Base-by-base conservation (phyloP, 2,797 vertebrate genomes). In the Aulostomus chinensis region DNA sequence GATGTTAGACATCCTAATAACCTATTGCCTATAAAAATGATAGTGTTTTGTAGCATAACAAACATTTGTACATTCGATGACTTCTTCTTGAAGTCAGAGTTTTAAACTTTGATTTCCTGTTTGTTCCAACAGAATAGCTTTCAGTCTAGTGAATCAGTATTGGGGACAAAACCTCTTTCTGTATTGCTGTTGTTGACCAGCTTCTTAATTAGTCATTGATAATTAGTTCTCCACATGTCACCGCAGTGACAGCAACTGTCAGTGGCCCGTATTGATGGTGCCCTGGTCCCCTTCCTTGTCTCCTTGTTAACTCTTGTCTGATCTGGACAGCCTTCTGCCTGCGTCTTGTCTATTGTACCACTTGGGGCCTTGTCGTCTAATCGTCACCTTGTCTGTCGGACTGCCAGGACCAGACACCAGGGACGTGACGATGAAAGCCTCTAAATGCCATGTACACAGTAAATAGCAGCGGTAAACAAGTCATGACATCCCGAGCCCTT, bases 201-300 rank as follows among this genome's bases (percentile, higher is more conserved):
- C 76, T 91, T 90, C 90, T 93, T 96, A 95, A 97, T 96, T 97
- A 96, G 92, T 36, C 93, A 94, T 92, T 94, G 93, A 93, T 97
- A 96, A 97, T 96, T 94, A 92, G 92, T 85, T 92, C 88, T 73
- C 91, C 91, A 9, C 18, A 89, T 96, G 93, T 94, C 94, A 93
- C 87, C 84, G 86, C 78, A 79, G 89, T 90, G 93, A 93, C 91
- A 92, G 91, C 90, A 85, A 64, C 92, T 94, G 93, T 88, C 91
- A 90, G 59, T 82, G 78, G 74, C 67, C 76, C 41, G 53, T 91
- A 91, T 92, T 88, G 90, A 92, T 90, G 88, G 58, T 75, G 76
- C 29, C 55, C 83, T 86, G 72, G 84, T 89, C 85, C 81, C 85
- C 79, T 86, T 80, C 83, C 89, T 87, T 84, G 87, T 87, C 81